Evolutionary conservation across 2,113 vertebrate species (phyloP).

Genomic region (Eonycteris spelaea): DNA sequence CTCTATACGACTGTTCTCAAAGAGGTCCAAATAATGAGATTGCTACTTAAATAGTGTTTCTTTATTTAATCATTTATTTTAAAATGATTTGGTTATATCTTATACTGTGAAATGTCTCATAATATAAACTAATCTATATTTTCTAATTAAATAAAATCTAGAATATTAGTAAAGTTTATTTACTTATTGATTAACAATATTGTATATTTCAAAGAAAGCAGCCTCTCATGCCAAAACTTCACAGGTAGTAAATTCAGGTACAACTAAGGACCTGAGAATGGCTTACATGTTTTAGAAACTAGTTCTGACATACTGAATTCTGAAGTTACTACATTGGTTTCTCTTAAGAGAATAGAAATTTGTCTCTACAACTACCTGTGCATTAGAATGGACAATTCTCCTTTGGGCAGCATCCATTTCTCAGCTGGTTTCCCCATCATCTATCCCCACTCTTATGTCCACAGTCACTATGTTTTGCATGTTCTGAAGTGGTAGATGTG

Average conservation of each 20-base stretch:
- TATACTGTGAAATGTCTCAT: neutral
- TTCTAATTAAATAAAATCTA: neutral
- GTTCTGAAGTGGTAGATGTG: neutral
- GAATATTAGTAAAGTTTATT: neutral
- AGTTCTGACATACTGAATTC: neutral
- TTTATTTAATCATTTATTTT: neutral
- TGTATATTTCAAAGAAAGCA: neutral
- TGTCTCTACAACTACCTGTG: neutral
- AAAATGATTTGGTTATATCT: neutral
- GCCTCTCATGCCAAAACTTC: neutral
- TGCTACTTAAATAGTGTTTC: neutral
- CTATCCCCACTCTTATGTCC: neutral
- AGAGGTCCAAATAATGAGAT: neutral
- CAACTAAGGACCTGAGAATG: neutral
- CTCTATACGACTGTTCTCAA: neutral
- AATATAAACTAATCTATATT: neutral
- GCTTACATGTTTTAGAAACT: neutral
- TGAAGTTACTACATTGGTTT: neutral
- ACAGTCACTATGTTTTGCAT: neutral
- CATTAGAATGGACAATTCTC: neutral
- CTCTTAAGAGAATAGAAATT: neutral
- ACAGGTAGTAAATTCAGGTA: neutral
- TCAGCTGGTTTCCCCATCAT: neutral
- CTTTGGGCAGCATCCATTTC: neutral
- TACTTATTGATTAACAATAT: neutral